phyloP scores from a whole-genome alignment of 2,888 invertebrate species.

The Pomacea canaliculata region DNA sequence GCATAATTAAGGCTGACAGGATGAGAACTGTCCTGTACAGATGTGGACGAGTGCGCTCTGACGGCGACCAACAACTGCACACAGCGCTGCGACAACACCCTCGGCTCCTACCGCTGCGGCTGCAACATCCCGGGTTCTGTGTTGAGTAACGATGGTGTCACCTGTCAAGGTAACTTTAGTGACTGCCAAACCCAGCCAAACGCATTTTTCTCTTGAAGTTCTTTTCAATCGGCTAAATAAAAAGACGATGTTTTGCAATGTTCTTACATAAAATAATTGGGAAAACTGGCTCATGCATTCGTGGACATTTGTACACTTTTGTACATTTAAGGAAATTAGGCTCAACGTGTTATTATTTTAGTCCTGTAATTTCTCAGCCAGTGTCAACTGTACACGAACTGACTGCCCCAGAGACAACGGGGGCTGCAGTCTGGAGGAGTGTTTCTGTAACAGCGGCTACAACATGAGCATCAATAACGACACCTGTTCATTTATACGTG shows the following conservation, averaged over 20 bases:
- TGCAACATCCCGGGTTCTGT: slow-evolving; percentile 4
- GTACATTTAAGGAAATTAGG: too few relatives aligned
- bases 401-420: slow-evolving; percentile 4
- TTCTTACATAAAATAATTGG: too few relatives aligned
- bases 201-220: too few relatives aligned
- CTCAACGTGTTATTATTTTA: too few relatives aligned
- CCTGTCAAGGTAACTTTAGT: neutral
- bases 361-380: neutral
- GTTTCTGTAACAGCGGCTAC: slow-evolving; percentile 10
- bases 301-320: too few relatives aligned
- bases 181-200: too few relatives aligned
- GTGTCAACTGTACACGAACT: neutral
- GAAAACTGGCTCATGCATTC: too few relatives aligned
- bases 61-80: slow-evolving; percentile 9
- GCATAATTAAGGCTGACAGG: too few relatives aligned
- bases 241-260: too few relatives aligned
- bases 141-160: slow-evolving; percentile 6
- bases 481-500: neutral
- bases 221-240: too few relatives aligned
- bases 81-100: slow-evolving; percentile 16
- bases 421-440: slow-evolving; percentile 1
- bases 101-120: slow-evolving; percentile 11
- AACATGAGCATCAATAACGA: neutral
- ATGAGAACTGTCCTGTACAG: neutral
- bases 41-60: slow-evolving; percentile 9